phyloP scores from a whole-genome alignment of 2,797 vertebrate species.

The Pseudochirops cupreus region DNA sequence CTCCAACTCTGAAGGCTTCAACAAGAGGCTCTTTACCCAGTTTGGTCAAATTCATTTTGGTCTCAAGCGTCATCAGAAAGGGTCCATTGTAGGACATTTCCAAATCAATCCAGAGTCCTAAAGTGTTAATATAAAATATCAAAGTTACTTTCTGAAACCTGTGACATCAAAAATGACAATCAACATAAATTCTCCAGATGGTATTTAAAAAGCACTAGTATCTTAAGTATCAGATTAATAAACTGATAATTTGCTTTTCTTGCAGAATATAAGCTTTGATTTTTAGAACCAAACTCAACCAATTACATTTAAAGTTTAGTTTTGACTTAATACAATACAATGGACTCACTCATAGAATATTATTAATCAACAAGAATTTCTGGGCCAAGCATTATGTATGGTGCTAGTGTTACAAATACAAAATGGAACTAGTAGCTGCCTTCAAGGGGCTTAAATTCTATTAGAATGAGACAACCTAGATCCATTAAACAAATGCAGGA shows the following conservation, averaged over 20 bases:
- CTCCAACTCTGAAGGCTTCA: constrained; percentile 90
- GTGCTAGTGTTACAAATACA: neutral
- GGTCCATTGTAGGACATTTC: constrained; percentile 96
- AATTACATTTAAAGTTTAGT: neutral
- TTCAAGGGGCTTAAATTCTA: neutral
- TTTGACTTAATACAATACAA: neutral
- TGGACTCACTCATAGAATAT: neutral
- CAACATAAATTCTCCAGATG: constrained; percentile 32
- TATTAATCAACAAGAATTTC: neutral
- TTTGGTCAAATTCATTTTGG: constrained; percentile 98
- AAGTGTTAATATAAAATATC: constrained; percentile 68
- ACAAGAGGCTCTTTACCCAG: constrained; percentile 94
- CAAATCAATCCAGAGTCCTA: constrained; percentile 97
- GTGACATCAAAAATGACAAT: constrained; percentile 30
- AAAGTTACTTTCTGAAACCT: constrained; percentile 46
- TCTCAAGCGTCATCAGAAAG: constrained; percentile 98
- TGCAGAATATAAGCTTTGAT: neutral
- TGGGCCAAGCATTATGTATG: neutral
- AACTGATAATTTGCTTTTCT: neutral
- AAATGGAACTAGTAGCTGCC: neutral
- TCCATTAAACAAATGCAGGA: neutral
- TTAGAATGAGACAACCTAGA: neutral
- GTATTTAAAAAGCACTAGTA: constrained; percentile 11
- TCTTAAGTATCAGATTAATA: neutral
- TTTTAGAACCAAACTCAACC: neutral